A percentile compares a stretch with the other conserved stretches of the same genome.
phyloP scores from a whole-genome alignment of 1,140 invertebrate genomes.

The Drosophila burlai region DNA sequence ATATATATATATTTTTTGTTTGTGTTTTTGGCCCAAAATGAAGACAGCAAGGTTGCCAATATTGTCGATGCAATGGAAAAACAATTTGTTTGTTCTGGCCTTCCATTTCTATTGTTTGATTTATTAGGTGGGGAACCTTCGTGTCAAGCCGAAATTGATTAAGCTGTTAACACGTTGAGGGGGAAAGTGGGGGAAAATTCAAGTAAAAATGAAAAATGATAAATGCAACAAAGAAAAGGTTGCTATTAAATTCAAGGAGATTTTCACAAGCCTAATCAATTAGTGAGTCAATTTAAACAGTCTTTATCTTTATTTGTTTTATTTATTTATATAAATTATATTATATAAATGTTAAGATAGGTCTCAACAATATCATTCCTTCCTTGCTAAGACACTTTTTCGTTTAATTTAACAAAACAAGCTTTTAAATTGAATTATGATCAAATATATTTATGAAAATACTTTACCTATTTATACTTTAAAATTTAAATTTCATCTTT shows the following conservation, averaged over 20 bases:
- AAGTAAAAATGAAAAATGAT: not conserved
- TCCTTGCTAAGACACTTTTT: no score
- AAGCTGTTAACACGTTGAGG: slow-evolving; percentile 8
- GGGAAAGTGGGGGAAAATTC: not conserved
- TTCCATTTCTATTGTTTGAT: slow-evolving; percentile 38
- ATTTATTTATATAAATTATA: no score
- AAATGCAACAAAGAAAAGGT: not conserved
- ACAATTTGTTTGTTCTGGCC: slow-evolving; percentile 14
- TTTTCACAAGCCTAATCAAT: not conserved
- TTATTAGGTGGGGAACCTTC: slow-evolving; percentile 32
- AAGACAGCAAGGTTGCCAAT: slow-evolving; percentile 44
- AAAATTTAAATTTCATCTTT: not conserved
- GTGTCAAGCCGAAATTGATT: slow-evolving; percentile 25
- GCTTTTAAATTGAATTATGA: no score
- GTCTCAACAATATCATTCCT: not conserved
- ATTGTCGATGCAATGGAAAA: slow-evolving; percentile 39
- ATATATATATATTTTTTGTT: not conserved
- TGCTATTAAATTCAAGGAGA: not conserved
- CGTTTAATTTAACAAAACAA: no score
- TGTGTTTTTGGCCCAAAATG: slow-evolving; percentile 31
- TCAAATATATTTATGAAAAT: no score
- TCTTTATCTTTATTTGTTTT: no score
- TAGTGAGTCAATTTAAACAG: not conserved
- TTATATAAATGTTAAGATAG: not conserved
- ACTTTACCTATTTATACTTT: no score